Evolutionary conservation across 2,888 invertebrate genomes (phyloP).

Genomic region (Ichneumon xanthorius): DNA sequence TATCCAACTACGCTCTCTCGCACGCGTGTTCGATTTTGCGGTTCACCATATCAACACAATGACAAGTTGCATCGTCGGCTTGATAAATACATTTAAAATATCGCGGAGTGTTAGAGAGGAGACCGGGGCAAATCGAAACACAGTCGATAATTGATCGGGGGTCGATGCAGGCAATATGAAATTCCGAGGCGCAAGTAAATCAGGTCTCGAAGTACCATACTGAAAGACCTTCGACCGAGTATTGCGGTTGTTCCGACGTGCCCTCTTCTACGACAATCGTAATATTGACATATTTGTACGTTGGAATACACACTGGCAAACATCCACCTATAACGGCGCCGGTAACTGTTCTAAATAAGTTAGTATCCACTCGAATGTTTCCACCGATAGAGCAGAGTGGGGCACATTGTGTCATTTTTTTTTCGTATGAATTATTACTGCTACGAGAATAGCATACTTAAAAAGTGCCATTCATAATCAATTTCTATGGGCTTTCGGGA

Average conservation of each 20-base stretch:
- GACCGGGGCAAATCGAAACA: background rate
- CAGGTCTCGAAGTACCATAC: too few relatives aligned
- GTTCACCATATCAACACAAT: background rate
- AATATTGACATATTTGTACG: background rate
- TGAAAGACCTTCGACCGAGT: background rate
- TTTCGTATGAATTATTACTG: too few relatives aligned
- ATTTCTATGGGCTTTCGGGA: too few relatives aligned
- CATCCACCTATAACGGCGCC: too few relatives aligned
- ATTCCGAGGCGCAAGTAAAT: too few relatives aligned
- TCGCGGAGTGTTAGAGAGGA: background rate
- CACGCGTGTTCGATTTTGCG: background rate
- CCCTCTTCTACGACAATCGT: too few relatives aligned
- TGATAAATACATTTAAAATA: background rate
- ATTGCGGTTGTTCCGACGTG: background rate
- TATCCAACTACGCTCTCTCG: conserved; percentile 6
- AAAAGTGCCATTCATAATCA: too few relatives aligned
- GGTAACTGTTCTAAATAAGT: too few relatives aligned
- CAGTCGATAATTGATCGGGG: background rate
- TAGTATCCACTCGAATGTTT: background rate
- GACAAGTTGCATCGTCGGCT: background rate
- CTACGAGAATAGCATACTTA: too few relatives aligned
- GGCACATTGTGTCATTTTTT: background rate
- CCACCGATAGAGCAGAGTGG: background rate
- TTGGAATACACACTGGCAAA: background rate
- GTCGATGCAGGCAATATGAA: background rate